A percentile compares a stretch with the other conserved stretches of the same genome.
phyloP scores from a whole-genome alignment of 2,113 vertebrate genomes.

The Ciconia boyciana region DNA sequence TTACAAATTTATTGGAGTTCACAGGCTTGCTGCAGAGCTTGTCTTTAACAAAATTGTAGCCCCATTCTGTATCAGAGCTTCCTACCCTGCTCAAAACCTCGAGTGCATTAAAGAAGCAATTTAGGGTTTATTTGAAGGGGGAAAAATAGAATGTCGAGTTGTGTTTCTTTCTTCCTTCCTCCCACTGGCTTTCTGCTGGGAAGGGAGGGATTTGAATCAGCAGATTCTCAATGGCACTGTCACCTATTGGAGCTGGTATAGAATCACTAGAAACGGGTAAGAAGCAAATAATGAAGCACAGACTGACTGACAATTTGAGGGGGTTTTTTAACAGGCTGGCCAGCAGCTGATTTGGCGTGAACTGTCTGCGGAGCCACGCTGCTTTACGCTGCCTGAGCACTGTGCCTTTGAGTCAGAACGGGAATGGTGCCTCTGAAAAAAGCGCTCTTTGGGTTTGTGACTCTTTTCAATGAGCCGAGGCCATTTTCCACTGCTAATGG shows the following conservation, averaged over 20 bases:
- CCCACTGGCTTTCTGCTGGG: conserved; percentile 56
- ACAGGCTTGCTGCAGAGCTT: conserved; percentile 50
- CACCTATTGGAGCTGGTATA: background rate
- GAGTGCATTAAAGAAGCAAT: conserved; percentile 67
- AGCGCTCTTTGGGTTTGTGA: background rate
- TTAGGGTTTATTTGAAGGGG: conserved; percentile 65
- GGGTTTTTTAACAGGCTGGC: background rate
- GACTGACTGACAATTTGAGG: conserved; percentile 25
- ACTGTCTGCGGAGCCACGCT: background rate
- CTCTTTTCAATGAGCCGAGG: background rate
- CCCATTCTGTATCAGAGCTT: conserved; percentile 53
- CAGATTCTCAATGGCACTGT: conserved; percentile 57
- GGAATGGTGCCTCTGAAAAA: background rate
- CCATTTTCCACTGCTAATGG: background rate
- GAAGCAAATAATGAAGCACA: conserved; percentile 56
- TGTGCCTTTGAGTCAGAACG: conserved; percentile 23
- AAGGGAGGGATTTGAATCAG: conserved; percentile 61
- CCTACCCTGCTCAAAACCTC: conserved; percentile 39
- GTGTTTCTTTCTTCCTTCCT: conserved; percentile 63
- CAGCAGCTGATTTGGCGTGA: conserved; percentile 44
- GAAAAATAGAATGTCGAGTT: conserved; percentile 58
- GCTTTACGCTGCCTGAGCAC: background rate
- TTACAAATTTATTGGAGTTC: conserved; percentile 53
- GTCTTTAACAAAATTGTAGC: conserved; percentile 53
- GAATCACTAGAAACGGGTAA: conserved; percentile 35